A percentile compares a stretch with the other conserved stretches of the same genome.
Evolutionary conservation across 2,113 vertebrate genomes (phyloP).

Genomic region (Cheilinus undulatus): DNA sequence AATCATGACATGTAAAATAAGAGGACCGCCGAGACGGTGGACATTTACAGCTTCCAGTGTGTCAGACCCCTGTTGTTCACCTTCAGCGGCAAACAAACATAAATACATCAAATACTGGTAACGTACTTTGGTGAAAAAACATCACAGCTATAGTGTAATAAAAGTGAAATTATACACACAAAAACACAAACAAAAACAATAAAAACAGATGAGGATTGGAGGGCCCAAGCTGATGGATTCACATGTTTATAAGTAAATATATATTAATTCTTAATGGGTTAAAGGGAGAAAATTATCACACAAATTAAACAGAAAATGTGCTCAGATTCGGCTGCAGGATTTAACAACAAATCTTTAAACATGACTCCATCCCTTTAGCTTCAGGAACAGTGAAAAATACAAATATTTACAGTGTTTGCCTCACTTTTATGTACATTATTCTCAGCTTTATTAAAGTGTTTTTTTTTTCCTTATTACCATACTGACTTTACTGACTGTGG

Average conservation of each 20-base stretch:
- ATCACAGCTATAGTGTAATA: conserved; percentile 38
- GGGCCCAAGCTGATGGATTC: conserved; percentile 37
- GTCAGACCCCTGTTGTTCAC: conserved; percentile 83
- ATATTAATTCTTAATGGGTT: conserved; percentile 39
- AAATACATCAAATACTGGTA: conserved; percentile 72
- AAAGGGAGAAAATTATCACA: conserved; percentile 8
- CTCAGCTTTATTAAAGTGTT: neutral
- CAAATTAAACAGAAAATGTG: neutral
- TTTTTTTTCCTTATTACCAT: neutral
- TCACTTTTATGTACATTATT: neutral
- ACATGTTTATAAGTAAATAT: conserved; percentile 38
- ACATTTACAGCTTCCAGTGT: conserved; percentile 83
- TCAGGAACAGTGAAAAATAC: neutral
- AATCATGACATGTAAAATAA: conserved; percentile 50
- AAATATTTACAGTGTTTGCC: conserved; percentile 38
- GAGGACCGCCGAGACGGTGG: conserved; percentile 1
- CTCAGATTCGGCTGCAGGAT: neutral
- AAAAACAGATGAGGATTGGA: neutral
- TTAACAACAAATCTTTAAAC: too few relatives aligned
- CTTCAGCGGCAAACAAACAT: conserved; percentile 72
- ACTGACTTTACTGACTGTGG: neutral
- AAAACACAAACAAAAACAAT: neutral
- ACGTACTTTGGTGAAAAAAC: conserved; percentile 69
- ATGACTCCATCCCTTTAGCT: neutral
- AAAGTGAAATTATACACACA: conserved; percentile 43